Conservation (phyloP, 2,113 vertebrate genomes). For the Triplophysa tibetana region DNA sequence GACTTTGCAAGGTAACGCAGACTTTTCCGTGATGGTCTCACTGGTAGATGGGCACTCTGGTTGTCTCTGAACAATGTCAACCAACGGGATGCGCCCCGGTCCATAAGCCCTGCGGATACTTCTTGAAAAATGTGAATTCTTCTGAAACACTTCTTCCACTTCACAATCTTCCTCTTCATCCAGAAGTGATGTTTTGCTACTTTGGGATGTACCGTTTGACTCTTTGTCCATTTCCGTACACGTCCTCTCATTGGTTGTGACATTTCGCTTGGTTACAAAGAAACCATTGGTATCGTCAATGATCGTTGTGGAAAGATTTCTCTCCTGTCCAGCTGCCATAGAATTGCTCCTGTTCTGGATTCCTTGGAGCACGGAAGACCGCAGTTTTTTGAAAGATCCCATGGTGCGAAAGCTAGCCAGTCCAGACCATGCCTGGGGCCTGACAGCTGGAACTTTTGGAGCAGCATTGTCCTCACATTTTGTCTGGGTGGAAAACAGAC, state of each 20-base stretch:
- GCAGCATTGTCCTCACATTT: slow-evolving; percentile 76
- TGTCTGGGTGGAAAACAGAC: slow-evolving; percentile 81
- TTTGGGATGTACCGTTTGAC: slow-evolving; percentile 67
- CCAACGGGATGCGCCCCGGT: slow-evolving; percentile 84
- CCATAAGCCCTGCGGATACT: slow-evolving; percentile 90
- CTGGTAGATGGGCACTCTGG: slow-evolving; percentile 36
- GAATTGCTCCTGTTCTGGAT: slow-evolving; percentile 81
- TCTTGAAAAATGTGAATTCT: slow-evolving; percentile 85
- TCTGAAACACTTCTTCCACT: slow-evolving; percentile 73
- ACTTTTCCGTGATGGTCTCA: slow-evolving; percentile 49
- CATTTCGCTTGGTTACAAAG: slow-evolving; percentile 42
- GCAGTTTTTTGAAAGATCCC: slow-evolving; percentile 92
- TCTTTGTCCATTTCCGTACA: slow-evolving; percentile 63
- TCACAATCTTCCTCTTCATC: slow-evolving; percentile 77
- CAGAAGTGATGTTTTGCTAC: slow-evolving; percentile 50
- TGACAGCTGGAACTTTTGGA: slow-evolving; percentile 60
- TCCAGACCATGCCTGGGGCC: slow-evolving; percentile 81
- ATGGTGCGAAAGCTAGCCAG: slow-evolving; percentile 85
- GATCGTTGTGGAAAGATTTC: slow-evolving; percentile 32
- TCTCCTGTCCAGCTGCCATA: slow-evolving; percentile 51
- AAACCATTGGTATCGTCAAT: slow-evolving; percentile 55
- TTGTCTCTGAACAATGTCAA: slow-evolving; percentile 69
- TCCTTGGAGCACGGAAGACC: slow-evolving; percentile 88
- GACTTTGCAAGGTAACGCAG: slow-evolving; percentile 51
- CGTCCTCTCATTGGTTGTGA: slow-evolving; percentile 48